A percentile compares a stretch with the other conserved stretches of the same genome.
phyloP scores from a whole-genome alignment of 2,888 invertebrate species.

The Drosophila demipolita region DNA sequence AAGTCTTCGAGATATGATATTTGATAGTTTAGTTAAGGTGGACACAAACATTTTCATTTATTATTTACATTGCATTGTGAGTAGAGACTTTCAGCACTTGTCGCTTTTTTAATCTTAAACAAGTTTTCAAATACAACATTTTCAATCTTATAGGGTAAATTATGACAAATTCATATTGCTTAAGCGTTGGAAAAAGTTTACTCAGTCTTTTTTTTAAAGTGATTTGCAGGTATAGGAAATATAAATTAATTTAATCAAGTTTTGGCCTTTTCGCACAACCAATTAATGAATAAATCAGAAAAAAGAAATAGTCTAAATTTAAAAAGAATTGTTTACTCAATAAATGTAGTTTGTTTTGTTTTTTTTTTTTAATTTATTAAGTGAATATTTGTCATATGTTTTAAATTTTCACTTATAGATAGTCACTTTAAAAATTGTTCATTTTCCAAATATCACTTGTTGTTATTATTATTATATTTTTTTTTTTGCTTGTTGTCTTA shows the following conservation, averaged over 20 bases:
- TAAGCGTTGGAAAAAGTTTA: neutral
- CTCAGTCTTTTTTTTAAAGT: constrained; percentile 3
- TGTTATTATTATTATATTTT: neutral
- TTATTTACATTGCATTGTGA: constrained; percentile 14
- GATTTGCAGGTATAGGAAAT: neutral
- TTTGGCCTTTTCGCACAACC: neutral
- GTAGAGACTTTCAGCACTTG: neutral
- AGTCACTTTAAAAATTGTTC: neutral
- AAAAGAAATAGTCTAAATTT: neutral
- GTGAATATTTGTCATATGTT: constrained; percentile 2
- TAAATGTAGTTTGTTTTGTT: neutral
- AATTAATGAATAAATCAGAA: neutral
- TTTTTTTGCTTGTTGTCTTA: neutral
- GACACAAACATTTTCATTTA: neutral
- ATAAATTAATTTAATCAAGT: neutral
- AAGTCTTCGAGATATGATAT: neutral
- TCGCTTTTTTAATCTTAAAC: neutral
- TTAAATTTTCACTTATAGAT: constrained; percentile 12
- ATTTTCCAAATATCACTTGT: constrained; percentile 35
- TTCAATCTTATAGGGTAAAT: neutral
- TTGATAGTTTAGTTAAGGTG: neutral
- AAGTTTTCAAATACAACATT: neutral
- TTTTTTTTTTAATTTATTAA: constrained; percentile 27
- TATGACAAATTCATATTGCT: neutral
- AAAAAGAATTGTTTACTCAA: neutral